phyloP scores from a whole-genome alignment of 2,888 invertebrate genomes.

The Dynastes hyllus region DNA sequence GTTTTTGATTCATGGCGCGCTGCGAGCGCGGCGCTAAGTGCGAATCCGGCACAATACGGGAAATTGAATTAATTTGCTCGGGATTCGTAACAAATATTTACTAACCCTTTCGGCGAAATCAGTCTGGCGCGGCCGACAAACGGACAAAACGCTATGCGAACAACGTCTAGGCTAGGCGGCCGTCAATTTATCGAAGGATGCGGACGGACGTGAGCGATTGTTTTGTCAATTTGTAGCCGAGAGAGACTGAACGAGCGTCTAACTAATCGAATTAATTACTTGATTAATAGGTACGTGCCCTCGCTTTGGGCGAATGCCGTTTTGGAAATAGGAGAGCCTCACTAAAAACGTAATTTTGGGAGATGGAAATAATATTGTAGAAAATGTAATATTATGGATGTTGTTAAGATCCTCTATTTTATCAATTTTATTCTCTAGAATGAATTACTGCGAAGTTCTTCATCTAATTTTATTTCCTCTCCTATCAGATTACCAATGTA shows the following conservation, averaged over 20 bases:
- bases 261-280: conserved; percentile 69
- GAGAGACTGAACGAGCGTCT: conserved; percentile 62
- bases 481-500: too few species aligned
- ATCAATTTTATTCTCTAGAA: too few species aligned
- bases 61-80: conserved; percentile 63
- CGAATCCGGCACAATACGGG: conserved; percentile 10
- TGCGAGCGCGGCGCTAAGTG: conserved; percentile 1
- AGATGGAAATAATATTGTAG: too few species aligned
- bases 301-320: not conserved
- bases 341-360: too few species aligned
- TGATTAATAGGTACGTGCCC: conserved; percentile 50
- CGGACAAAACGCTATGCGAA: conserved; percentile 56
- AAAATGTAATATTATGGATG: too few species aligned
- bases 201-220: conserved; percentile 58
- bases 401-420: too few species aligned
- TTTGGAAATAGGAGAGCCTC: not conserved
- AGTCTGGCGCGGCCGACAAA: conserved; percentile 54
- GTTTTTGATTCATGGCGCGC: conserved; percentile 54
- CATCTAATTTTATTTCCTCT: too few species aligned
- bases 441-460: too few species aligned
- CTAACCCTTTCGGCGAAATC: conserved; percentile 66
- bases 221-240: conserved; percentile 68
- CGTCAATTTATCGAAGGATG: conserved; percentile 8
- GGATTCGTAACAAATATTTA: conserved; percentile 66
- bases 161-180: conserved; percentile 17